These are phyloP conservation scores for Cebidichthys violaceus DNA, from an alignment of 2,113 vertebrate species.

Conservation along the genomic window DNA sequence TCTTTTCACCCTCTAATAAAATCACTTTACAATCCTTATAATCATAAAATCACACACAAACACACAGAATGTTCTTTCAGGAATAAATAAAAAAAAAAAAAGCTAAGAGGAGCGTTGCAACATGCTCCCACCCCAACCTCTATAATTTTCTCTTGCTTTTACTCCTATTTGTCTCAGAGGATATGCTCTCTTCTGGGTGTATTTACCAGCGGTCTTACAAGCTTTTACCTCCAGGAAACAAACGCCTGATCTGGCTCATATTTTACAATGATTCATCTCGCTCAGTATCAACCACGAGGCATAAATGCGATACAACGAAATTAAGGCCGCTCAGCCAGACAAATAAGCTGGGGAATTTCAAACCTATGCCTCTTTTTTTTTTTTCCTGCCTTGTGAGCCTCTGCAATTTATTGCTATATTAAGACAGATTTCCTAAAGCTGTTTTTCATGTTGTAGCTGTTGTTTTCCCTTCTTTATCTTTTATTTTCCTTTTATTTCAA, in stretches of 20 bases:
- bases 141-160: constrained; percentile 51
- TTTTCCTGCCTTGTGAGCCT: constrained; percentile 53
- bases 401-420: constrained; percentile 65
- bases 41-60: neutral
- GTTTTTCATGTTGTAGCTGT: constrained; percentile 53
- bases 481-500: constrained; percentile 41
- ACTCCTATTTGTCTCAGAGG: constrained; percentile 67
- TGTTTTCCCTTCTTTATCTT: constrained; percentile 12
- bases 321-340: constrained; percentile 77
- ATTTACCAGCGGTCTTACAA: constrained; percentile 77
- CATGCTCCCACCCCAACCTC: constrained; percentile 18
- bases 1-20: neutral
- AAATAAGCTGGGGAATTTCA: constrained; percentile 78
- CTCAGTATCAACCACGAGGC: constrained; percentile 73
- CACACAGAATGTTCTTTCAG: constrained; percentile 26
- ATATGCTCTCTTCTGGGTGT: constrained; percentile 76
- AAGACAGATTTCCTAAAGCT: constrained; percentile 62
- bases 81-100: constrained; percentile 9
- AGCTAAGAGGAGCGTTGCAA: constrained; percentile 25
- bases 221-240: constrained; percentile 80
- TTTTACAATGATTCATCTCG: constrained; percentile 81
- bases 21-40: neutral
- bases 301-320: constrained; percentile 77
- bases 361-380: constrained; percentile 54
- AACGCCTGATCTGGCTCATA: constrained; percentile 74